These are phyloP conservation scores for Eilema depressum DNA, from an alignment of 2,888 invertebrate genomes.

Conservation along the genomic window DNA sequence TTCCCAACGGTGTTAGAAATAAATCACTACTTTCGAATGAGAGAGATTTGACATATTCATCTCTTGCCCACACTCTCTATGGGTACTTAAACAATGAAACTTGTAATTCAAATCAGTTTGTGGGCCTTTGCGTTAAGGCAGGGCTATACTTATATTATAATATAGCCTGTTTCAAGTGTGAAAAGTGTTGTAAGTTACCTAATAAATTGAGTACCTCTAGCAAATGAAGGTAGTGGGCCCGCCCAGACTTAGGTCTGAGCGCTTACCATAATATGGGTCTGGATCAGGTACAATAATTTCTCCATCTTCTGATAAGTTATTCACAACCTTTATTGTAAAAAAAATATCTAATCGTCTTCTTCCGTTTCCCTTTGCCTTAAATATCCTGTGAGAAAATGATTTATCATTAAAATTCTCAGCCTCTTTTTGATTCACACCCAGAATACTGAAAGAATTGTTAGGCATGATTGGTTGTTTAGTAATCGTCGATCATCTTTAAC, in stretches of 20 bases:
- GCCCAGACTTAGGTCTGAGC: no score
- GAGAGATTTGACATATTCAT: slow-evolving; percentile 25
- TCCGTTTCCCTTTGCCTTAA: not conserved
- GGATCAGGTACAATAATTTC: not conserved
- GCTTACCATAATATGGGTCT: not conserved
- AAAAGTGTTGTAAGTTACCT: not conserved
- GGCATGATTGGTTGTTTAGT: not conserved
- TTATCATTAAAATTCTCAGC: not conserved
- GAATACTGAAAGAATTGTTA: not conserved
- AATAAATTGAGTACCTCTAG: not conserved
- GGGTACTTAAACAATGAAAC: slow-evolving; percentile 4
- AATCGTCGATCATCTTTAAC: not conserved
- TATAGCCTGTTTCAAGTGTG: not conserved
- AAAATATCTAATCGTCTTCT: no score
- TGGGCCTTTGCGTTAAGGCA: not conserved
- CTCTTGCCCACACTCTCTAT: not conserved
- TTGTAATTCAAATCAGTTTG: not conserved
- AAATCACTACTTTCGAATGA: slow-evolving; percentile 21
- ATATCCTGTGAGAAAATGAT: not conserved
- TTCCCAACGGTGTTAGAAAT: slow-evolving; percentile 16
- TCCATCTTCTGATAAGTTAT: no score
- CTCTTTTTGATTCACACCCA: not conserved
- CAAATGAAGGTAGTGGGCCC: not conserved
- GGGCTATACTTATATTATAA: no score
- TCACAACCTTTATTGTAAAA: no score